Evolutionary conservation across 2,797 vertebrate species (phyloP).

Genomic region (Hipposideros larvatus): DNA sequence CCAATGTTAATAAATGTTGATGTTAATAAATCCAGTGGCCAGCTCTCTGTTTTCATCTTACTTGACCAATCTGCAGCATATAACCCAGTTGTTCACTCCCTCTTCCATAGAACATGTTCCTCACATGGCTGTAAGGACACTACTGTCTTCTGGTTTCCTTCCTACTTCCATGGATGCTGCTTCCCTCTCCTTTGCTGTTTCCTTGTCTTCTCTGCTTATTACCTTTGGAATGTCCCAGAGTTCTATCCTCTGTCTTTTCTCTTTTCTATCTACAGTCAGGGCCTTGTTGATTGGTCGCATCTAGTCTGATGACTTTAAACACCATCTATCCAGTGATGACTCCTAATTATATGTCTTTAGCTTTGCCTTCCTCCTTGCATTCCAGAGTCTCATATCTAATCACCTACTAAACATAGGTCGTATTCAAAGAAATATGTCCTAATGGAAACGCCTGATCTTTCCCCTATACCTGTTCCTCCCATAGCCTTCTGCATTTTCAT

Average conservation of each 20-base stretch:
- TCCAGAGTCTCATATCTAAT: conserved; percentile 2
- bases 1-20: background rate
- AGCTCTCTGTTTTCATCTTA: conserved; percentile 34
- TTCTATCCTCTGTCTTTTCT: background rate
- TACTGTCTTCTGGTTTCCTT: conserved; percentile 14
- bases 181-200: background rate
- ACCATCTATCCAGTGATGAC: background rate
- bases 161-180: background rate
- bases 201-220: background rate
- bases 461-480: background rate
- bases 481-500: conserved; percentile 47
- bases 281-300: background rate
- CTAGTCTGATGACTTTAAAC: conserved; percentile 16
- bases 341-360: conserved; percentile 29
- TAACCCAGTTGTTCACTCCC: background rate
- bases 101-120: background rate
- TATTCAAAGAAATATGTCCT: background rate
- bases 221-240: background rate
- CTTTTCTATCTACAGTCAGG: background rate
- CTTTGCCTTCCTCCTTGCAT: conserved; percentile 33
- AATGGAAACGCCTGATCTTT: conserved; percentile 11
- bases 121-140: conserved; percentile 35
- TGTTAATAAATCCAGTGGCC: background rate
- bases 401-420: background rate
- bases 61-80: conserved; percentile 13